Conservation (phyloP, 1,140 invertebrate genomes). For the Hypsibius dujardini region DNA sequence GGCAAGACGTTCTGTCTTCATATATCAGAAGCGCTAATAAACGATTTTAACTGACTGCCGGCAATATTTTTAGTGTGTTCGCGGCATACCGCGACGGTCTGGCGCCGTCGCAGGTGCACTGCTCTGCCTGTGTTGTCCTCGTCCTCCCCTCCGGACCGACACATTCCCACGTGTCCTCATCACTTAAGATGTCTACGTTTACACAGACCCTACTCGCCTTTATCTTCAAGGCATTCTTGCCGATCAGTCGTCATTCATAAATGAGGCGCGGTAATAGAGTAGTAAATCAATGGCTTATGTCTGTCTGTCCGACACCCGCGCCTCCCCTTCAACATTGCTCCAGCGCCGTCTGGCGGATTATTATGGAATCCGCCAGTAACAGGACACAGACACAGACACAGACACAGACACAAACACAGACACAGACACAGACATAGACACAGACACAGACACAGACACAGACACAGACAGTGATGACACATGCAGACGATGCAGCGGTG, state of each 20-base stretch:
- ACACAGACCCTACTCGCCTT: not conserved
- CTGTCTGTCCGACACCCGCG: not conserved
- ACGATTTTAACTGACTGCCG: not conserved
- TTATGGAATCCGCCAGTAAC: not conserved
- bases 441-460: not conserved
- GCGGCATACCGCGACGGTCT: not conserved
- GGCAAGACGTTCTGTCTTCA: not conserved
- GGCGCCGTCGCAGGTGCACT: slow-evolving; percentile 8
- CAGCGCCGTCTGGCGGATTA: not conserved
- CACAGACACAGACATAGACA: not conserved
- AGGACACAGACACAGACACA: not conserved
- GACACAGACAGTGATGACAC: not conserved
- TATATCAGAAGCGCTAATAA: too few species aligned
- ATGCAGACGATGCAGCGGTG: too few species aligned
- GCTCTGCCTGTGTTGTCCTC: too few species aligned
- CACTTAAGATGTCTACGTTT: slow-evolving; percentile 15
- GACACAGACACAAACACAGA: not conserved
- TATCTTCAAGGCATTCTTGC: slow-evolving; percentile 10
- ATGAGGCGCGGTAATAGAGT: too few species aligned
- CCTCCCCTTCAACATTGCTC: not conserved
- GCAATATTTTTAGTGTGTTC: not conserved
- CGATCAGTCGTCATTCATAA: not conserved
- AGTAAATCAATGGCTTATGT: not conserved
- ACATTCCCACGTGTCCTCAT: not conserved
- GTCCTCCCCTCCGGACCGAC: not conserved